Percentiles rank a stretch among this genome's conserved stretches.
These are phyloP conservation scores for Drosophila infuscata DNA, from an alignment of 2,888 invertebrate species.

Conservation along the genomic window DNA sequence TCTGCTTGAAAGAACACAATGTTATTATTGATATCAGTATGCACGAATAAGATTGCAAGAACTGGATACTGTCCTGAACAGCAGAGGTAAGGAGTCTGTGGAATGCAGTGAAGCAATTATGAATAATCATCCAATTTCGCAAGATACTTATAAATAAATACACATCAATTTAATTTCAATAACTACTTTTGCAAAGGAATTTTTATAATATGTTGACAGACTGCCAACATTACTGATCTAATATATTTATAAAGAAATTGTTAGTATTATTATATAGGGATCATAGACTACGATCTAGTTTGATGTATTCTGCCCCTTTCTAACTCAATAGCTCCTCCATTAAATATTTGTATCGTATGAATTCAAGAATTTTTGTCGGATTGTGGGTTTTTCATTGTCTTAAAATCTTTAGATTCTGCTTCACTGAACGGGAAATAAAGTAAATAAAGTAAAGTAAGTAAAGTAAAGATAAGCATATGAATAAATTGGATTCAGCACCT, in stretches of 20 bases:
- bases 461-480: neutral
- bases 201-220: neutral
- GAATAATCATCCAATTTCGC: neutral
- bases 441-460: neutral
- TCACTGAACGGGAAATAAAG: too few species aligned
- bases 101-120: neutral
- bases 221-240: too few species aligned
- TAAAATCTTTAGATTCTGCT: too few species aligned
- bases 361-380: too few species aligned
- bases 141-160: neutral
- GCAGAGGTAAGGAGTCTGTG: neutral
- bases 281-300: too few species aligned
- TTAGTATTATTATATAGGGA: too few species aligned
- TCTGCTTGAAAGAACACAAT: constrained; percentile 57
- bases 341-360: too few species aligned
- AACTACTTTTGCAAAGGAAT: neutral
- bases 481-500: neutral
- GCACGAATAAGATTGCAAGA: constrained; percentile 24
- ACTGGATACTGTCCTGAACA: neutral
- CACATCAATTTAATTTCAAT: neutral
- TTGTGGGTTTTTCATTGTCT: too few species aligned
- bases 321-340: too few species aligned
- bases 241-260: too few species aligned
- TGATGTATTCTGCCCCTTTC: too few species aligned
- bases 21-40: constrained; percentile 55